Conservation (phyloP, 2,113 vertebrate species). For the Anolis carolinensis region DNA sequence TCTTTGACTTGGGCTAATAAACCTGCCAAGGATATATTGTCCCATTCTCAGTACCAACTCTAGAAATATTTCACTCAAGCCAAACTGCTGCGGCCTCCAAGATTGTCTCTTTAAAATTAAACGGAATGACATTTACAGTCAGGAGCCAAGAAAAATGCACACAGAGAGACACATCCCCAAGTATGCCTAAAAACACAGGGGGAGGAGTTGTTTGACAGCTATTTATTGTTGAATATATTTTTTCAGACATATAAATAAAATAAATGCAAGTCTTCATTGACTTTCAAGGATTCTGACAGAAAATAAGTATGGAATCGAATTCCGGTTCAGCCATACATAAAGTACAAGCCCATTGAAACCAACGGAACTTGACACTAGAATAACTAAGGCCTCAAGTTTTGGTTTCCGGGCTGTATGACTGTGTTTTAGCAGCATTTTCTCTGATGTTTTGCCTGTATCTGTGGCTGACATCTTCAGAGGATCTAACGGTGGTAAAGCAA, state of each 20-base stretch:
- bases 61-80: conserved; percentile 25
- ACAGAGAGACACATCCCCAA: neutral
- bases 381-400: too few species aligned
- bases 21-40: conserved; percentile 5
- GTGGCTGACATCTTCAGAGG: too few species aligned
- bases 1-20: conserved; percentile 35
- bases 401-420: too few species aligned
- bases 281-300: too few species aligned
- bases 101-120: neutral
- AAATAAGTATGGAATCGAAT: neutral
- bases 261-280: neutral
- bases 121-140: neutral
- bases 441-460: too few species aligned
- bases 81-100: conserved; percentile 1
- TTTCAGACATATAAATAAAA: accelerated
- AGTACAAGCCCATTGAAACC: neutral
- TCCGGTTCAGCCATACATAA: neutral
- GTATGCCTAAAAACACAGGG: neutral
- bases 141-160: neutral
- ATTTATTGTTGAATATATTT: neutral
- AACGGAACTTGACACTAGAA: neutral
- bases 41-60: neutral
- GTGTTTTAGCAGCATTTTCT: too few species aligned
- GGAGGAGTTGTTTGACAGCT: too few species aligned
- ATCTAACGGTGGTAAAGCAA: too few species aligned